Evolutionary conservation across 2,113 vertebrate genomes (phyloP), one percentile per base, ranked within the genome.

Genomic region (Melanocharis versteri): DNA sequence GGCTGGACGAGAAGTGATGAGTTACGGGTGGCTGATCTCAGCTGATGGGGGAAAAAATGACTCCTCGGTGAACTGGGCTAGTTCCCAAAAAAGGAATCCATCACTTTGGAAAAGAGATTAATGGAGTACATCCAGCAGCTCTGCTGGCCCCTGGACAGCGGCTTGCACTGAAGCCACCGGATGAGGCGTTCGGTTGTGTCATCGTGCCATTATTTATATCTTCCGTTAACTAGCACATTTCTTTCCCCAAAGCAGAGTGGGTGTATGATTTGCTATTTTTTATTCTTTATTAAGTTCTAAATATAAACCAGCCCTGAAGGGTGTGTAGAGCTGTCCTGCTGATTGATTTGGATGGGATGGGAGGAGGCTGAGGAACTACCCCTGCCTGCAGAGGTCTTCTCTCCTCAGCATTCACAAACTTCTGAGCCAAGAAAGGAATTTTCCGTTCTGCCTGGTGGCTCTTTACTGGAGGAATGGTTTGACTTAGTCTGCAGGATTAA

Each of bases 261-360:
- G 70, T 78, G 88, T 97, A 92, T 75, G 71, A 91, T 75, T 85
- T 62, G 64, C 91, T 89, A 79, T 95, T 96, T 97, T 97, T 96
- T 94, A 96, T 93, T 87, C 90, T 95, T 89, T 94, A 95, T 93
- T 91, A 84, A 84, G n/a, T 75, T 94, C 94, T 96, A 97, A 96
- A 96, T 96, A 97, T 95, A 97, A 91, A 81, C 21, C n/a, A 51
- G 16, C 47, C 51, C 61, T 40, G 70, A 91, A 95, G 94, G 91
- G 89, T 91, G 91, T 94, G 81, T 76, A 54, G 42, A 61, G 51
- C 81, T 89, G 48, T 68, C 68, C 81, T 47, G 58, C 51, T 97
- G 90, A 97, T 93, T 96, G 94, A 97, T 97, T 87, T 66, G 77
- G 58, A 92, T 24, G 82, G 95, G 87, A 95, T 84, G 81, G 95